A percentile compares a stretch with the other conserved stretches of the same genome.
These are phyloP conservation scores for Drosophila nigromelanica DNA, from an alignment of 1,140 invertebrate genomes.

Conservation along the genomic window DNA sequence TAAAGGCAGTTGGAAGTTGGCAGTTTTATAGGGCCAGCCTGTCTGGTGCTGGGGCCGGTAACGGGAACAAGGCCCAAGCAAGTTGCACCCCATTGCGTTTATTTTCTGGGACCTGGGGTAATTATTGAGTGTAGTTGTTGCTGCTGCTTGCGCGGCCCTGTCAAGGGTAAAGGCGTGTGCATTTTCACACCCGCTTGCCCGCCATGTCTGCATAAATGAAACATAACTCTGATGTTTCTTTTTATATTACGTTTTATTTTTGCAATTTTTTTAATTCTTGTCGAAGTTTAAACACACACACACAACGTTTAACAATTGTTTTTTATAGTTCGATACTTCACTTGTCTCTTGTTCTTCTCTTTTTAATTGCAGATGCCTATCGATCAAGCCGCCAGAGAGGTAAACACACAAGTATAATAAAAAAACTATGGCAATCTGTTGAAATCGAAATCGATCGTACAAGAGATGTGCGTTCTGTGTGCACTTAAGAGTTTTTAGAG, in stretches of 20 bases:
- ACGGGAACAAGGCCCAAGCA: slow-evolving; percentile 13
- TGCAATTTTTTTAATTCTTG: not conserved
- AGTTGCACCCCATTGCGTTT: slow-evolving; percentile 51
- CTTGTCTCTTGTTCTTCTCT: slow-evolving; percentile 84
- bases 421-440: slow-evolving; percentile 73
- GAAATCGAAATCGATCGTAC: slow-evolving; percentile 43
- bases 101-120: slow-evolving; percentile 45
- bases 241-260: slow-evolving; percentile 9
- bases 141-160: not conserved
- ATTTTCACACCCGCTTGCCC: slow-evolving; percentile 78
- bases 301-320: slow-evolving; percentile 66
- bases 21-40: slow-evolving; percentile 35
- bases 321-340: slow-evolving; percentile 63
- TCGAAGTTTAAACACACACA: slow-evolving; percentile 67
- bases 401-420: slow-evolving; percentile 84
- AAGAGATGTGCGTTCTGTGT: slow-evolving; percentile 32
- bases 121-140: slow-evolving; percentile 57
- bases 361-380: slow-evolving; percentile 88
- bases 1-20: slow-evolving; percentile 51
- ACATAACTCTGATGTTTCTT: slow-evolving; percentile 36
- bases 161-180: slow-evolving; percentile 59
- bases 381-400: slow-evolving; percentile 89
- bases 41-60: slow-evolving; percentile 15
- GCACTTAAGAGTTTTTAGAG: slow-evolving; percentile 83
- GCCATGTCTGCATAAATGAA: slow-evolving; percentile 49